Evolutionary conservation across 1,140 invertebrate genomes (phyloP).

Genomic region (Ceratosolen solmsi): DNA sequence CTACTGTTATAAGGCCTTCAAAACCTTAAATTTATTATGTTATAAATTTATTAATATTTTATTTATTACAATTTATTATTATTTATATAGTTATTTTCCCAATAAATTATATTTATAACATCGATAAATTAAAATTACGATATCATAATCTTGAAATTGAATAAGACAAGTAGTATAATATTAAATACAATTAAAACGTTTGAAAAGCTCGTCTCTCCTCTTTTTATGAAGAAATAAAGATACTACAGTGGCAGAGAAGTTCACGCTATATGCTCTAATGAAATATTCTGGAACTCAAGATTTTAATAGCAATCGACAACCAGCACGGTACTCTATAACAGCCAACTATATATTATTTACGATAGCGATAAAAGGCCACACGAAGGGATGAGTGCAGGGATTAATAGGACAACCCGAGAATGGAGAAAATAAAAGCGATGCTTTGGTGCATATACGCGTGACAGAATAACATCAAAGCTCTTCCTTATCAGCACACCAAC

Average conservation of each 20-base stretch:
- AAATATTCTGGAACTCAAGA: not conserved
- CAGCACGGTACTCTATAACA: not conserved
- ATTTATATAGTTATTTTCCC: too few species aligned
- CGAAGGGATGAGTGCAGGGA: not conserved
- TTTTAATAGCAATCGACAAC: slow-evolving; percentile 14
- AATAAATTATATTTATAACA: too few species aligned
- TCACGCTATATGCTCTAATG: not conserved
- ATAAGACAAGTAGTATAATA: not conserved
- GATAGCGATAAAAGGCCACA: not conserved
- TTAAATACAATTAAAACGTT: not conserved
- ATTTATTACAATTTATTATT: too few species aligned
- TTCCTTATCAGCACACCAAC: not conserved
- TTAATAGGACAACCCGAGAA: not conserved
- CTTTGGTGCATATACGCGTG: not conserved
- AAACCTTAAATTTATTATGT: too few species aligned
- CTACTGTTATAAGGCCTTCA: too few species aligned
- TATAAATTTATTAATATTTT: too few species aligned
- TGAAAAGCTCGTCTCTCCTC: not conserved
- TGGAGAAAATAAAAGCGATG: not conserved
- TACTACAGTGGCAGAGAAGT: not conserved
- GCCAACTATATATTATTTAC: slow-evolving; percentile 4
- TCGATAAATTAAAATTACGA: too few species aligned
- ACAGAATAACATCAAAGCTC: not conserved
- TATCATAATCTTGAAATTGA: not conserved
- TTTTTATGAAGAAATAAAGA: not conserved